Base-by-base conservation (phyloP, 2,113 vertebrate species). In the Psettodes erumei region DNA sequence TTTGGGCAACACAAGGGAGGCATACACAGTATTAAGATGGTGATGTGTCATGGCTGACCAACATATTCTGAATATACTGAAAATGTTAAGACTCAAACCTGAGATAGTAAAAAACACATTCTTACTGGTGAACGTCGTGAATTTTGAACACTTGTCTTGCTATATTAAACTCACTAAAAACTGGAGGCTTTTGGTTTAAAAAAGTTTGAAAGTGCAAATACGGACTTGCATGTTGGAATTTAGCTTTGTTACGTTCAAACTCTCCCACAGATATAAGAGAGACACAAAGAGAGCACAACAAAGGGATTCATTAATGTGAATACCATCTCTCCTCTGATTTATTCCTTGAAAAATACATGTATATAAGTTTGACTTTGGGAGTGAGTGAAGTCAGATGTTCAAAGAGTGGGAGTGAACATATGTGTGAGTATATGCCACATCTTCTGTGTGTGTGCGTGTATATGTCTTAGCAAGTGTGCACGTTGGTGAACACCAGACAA, bases 401-500 rank as follows among this genome's bases (percentile, higher is more conserved):
- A 47, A 74, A 74, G 73, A 21, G 13, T 51, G n/a, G 30, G 15
- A 77, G 40, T 28, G 56, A 82, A 45, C 10, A 3, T 18, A 23
- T 58, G n/a, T 27, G 21, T 2, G 23, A 60, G 16, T 30, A 0
- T 28, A 13, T 25, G 6, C n/a, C 10, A 12, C 32, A 6, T 16
- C 30, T 6, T 50, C 45, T 45, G 15, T 62, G 62, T 53, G 40
- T 23, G 28, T 35, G 11, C 45, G 23, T 59, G 30, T 55, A 21
- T 80, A 35, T 30, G 56, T 59, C 45, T 68, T 73, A 67, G 77
- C 78, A 79, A 75, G 77, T 6, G 33, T 67, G 70, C 30, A 42
- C 43, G 75, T 32, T 59, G 67, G 71, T 80, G 75, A 90, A 81
- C 54, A 59, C 60, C 47, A 73, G 59, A 76, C 82, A 90, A 89